Evolutionary conservation across 2,113 vertebrate genomes (phyloP), one percentile per base, ranked within the genome.

Genomic region (Cyanoramphus novaezelandiae): DNA sequence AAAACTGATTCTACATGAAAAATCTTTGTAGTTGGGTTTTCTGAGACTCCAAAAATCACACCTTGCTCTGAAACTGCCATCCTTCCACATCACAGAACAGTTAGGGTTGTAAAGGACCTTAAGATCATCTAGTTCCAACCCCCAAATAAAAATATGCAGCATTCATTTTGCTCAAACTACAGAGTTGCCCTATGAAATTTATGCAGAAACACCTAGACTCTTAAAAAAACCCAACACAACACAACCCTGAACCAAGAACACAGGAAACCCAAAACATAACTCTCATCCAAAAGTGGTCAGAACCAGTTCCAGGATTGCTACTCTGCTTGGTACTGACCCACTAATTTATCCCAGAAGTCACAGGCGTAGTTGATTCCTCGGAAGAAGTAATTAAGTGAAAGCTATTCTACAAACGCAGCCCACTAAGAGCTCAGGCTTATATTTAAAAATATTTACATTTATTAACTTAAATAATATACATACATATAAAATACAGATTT

Each of bases 361-460:
- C 11, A 55, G 31, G 41, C 72, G 46, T 49, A 65, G 19, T 81
- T 70, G 33, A 86, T 77, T 88, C 67, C 80, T 9, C 37, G 68
- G 64, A 78, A 86, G 50, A 93, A 85, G 28, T 74, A 71, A 95
- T 93, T 92, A 88, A 62, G 11, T 65, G 67, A 79, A 46, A 94
- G 39, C 35, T 91, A 23, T 39, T 83, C 60, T 70, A 83, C 31
- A 55, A 21, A 78, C 0, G 18, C 43, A 92, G 75, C 8, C 33
- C 44, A 37, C 50, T 65, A 68, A 86, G 60, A 88, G 55, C 35
- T 78, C 69, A 75, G 33, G 39, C 33, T 88, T 75, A 2, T 16
- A 70, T 78, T 93, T 75, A 19, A 78, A 93, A 95, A 64, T 75
- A 88, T 84, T 95, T 71, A 52, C 18, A 92, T 86, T 75, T 88